Conservation (phyloP, 2,797 vertebrate species). For the Oreortyx pictus region DNA sequence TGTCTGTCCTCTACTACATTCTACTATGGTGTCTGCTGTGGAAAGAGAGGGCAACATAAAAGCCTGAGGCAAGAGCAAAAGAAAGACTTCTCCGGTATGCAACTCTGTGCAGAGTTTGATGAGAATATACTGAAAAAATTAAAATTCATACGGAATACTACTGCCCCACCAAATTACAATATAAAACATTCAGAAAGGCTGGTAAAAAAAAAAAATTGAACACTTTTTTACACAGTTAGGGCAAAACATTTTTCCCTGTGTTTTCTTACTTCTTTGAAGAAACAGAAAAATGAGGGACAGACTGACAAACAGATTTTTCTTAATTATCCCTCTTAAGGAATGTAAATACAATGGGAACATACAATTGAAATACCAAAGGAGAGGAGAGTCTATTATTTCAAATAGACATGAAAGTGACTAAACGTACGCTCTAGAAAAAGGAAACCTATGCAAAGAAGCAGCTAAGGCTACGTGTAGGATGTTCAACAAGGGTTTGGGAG, state of each 20-base stretch:
- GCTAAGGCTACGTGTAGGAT: neutral
- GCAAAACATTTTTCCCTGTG: neutral
- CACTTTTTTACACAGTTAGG: neutral
- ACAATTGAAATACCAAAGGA: neutral
- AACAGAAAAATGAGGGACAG: neutral
- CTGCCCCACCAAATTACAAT: neutral
- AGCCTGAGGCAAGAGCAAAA: slow-evolving; percentile 18
- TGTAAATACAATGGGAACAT: neutral
- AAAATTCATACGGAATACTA: neutral
- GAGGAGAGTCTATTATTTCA: neutral
- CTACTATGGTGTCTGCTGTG: neutral
- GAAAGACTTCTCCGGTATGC: neutral
- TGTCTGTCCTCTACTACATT: slow-evolving; percentile 3
- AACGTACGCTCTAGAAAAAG: neutral
- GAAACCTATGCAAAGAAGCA: neutral
- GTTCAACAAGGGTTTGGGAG: neutral
- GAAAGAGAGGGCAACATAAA: neutral
- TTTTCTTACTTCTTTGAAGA: neutral
- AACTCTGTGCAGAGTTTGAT: neutral
- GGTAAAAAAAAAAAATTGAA: neutral
- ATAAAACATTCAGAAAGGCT: neutral
- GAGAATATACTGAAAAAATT: neutral
- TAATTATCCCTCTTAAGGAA: neutral
- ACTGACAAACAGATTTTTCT: neutral
- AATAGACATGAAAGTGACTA: neutral